phyloP scores from a whole-genome alignment of 2,797 vertebrate genomes.

The Tapirus indicus region DNA sequence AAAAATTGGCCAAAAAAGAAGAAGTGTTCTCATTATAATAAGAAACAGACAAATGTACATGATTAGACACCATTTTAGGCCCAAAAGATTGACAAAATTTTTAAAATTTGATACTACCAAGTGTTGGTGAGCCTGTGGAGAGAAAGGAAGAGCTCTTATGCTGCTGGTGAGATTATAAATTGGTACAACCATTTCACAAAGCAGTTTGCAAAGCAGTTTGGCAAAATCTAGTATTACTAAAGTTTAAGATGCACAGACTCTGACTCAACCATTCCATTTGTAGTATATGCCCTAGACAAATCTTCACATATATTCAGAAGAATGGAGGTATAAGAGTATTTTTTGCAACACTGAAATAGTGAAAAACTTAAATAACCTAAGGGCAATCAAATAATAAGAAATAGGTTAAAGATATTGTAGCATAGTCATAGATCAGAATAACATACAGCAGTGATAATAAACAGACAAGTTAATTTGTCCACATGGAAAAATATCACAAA shows the following conservation, averaged over 20 bases:
- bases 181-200: not conserved
- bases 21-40: not conserved
- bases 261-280: not conserved
- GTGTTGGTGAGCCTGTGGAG: not conserved
- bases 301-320: not conserved
- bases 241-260: not conserved
- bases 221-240: not conserved
- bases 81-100: not conserved
- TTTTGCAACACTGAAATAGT: not conserved
- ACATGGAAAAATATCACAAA: not conserved
- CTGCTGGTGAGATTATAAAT: not conserved
- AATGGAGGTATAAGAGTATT: not conserved
- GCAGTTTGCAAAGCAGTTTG: not conserved
- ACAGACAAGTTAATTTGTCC: not conserved
- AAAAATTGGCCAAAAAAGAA: not conserved
- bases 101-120: not conserved
- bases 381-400: not conserved
- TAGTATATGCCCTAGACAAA: not conserved
- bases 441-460: not conserved
- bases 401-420: not conserved
- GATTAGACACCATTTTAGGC: not conserved
- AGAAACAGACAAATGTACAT: not conserved
- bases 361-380: not conserved
- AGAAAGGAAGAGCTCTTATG: not conserved
- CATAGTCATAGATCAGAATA: not conserved